Base-by-base conservation (phyloP, 2,888 invertebrate genomes). In the Gibbula magus region DNA sequence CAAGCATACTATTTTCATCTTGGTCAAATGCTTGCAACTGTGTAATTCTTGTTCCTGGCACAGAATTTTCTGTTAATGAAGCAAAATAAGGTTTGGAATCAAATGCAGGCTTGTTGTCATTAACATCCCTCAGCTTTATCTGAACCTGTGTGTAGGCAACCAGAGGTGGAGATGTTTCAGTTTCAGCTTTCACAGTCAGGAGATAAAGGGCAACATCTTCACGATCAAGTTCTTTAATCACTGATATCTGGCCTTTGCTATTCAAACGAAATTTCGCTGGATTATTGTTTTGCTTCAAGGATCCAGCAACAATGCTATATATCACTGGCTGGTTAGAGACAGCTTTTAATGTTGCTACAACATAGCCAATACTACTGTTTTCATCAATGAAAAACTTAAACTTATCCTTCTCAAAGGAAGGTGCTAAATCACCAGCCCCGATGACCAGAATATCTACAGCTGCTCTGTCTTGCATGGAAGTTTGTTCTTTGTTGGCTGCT, bases 61-160 rank as follows among this genome's bases (percentile, higher is more conserved):
- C 83, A n/a, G 89, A 84, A 93, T 97, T 97, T 93, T 98, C 98
- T 0, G 96, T 96, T 18, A 98, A 93, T 84, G 94, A 94, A 32
- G 96, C 94, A 79, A 95, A 94, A 93, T 98, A 98, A 0, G 96
- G 95, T 90, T 95, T 95, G 89, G 96, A 96, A 92, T 97, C 97
- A 93, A 98, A 98, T 85, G 94, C 94, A 0, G 98, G 98, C 76
- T 95, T 95, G 93, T 97, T 96, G 93, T 98, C 98, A 93, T 98
- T 98, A 85, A 96, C 96, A 92, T 98, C 98, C 83, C 96, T 94
- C 81, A 98, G 96, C 93, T 96, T 96, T 79, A 98, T 94, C 5
- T 95, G 94, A 81, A 98, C 95, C 25, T 86, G 84, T 8, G 88
- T 86, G 66, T 89, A 83, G 16, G 95, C 95, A 25, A 95, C 96